Base-by-base conservation (phyloP, 2,888 invertebrate genomes). In the Corbicula japonica region DNA sequence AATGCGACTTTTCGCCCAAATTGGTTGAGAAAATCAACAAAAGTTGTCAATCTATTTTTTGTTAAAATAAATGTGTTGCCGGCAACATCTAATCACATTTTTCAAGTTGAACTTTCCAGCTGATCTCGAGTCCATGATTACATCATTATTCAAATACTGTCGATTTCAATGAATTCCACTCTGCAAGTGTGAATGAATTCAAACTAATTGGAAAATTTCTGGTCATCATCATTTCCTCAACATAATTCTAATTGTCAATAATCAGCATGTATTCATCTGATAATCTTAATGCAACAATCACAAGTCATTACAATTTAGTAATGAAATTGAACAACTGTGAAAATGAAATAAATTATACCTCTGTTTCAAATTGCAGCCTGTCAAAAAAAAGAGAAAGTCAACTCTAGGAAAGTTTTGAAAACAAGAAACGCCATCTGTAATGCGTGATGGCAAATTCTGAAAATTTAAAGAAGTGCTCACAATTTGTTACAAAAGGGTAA, bases 31-130 rank as follows among this genome's bases (percentile, higher is more conserved):
- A 58, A 38, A 48, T 38, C 65, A 71, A 76, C 76, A 71, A 61
- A 52, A 35, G 58, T 35, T 56, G 56, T 56, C 56, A 32, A 32
- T 21, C 6, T 32, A 34, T 28, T 56, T 21, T 35, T 32, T 32
- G 56, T 56, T 65, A 65, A 65, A 46, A 52, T 15, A 66, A 73
- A 58, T 41, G 26, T 21, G 78, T 79, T 52, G 52, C 79, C 79
- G 61, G 32, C 30, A 61, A 70, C 74, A 79, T 74, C 79, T 70
- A 60, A 44, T 48, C 58, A 70, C 70, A 78, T 58, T 50, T 62
- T 69, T 58, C 63, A 34, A 63, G 58, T 78, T 63, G 69, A 79
- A 70, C 54, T 70, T 34, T 44, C 46, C 56, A 34, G 65, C 69
- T n/a, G n/a, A n/a, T n/a, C n/a, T n/a, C n/a, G n/a, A n/a, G n/a